Evolutionary conservation across 2,888 invertebrate genomes (phyloP), one percentile per base, ranked within the genome.

Genomic region (Dryococelus australis): DNA sequence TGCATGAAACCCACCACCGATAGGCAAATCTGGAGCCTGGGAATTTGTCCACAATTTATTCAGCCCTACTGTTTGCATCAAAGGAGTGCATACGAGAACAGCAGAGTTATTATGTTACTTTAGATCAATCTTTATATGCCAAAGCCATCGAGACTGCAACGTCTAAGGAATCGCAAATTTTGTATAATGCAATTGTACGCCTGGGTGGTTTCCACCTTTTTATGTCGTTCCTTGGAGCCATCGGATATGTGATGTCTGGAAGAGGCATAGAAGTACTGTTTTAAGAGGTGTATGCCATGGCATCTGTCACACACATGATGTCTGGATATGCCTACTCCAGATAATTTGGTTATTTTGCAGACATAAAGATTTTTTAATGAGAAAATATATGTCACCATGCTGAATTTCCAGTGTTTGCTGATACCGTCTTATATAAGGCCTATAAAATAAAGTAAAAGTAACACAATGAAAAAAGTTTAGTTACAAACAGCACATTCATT

Each of bases 231-330:
- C 47, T 85, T 26, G 85, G 85, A 43, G 27, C 43, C 35, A 24
- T 85, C n/a, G 47, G 85, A 43, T 85, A 85, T 47, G 47, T 85
- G 43, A 85, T 85, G 85, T 35, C 35, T 85, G 85, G 85, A 43
- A 85, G 85, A 6, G 85, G 47, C 27, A 43, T 85, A 85, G 47
- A 85, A 43, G 85, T 43, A 27, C 12, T 43, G 16, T 47, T 35
- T 20, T 8, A 35, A 47, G 47, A 35, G 47, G 35, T 35, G 43
- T 85, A 85, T n/a, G 85, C 85, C 26, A 43, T 9, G 35, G 20
- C 47, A 85, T 85, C 85, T 65, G 65, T 65, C 65, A 65, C 20
- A 13, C 65, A 65, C 24, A 65, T 65, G 65, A 65, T 65, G n/a
- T n/a, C n/a, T n/a, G n/a, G n/a, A n/a, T n/a, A n/a, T n/a, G n/a